phyloP scores from a whole-genome alignment of 2,888 invertebrate species.

The Rutpela maculata region DNA sequence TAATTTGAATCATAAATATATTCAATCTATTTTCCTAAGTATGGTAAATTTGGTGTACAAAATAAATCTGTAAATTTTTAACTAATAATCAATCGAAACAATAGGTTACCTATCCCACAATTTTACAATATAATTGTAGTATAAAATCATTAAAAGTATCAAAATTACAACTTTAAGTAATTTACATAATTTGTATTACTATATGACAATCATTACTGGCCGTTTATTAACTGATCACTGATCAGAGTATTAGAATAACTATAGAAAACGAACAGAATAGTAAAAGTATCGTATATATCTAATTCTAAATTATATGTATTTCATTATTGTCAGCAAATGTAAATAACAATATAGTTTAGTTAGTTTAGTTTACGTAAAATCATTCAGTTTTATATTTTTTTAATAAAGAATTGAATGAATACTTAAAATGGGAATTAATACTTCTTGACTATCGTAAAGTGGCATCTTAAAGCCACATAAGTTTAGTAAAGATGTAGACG shows the following conservation, averaged over 20 bases:
- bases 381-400: too few species aligned
- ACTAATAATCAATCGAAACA: not conserved
- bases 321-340: not conserved
- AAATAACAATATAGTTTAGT: not conserved
- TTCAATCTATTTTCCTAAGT: not conserved
- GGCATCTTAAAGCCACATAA: too few species aligned
- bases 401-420: too few species aligned
- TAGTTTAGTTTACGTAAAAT: not conserved
- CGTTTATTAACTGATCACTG: not conserved
- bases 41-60: not conserved
- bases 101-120: not conserved
- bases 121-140: not conserved
- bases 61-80: slow-evolving; percentile 2
- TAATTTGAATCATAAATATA: not conserved
- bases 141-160: not conserved
- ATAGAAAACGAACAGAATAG: not conserved
- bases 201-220: not conserved
- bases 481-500: too few species aligned
- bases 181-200: not conserved
- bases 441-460: too few species aligned
- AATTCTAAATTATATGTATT: not conserved
- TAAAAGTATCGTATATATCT: not conserved
- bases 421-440: too few species aligned
- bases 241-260: not conserved
- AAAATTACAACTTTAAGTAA: not conserved